Evolutionary conservation across 2,888 invertebrate species (phyloP), one percentile per base, ranked within the genome.

Genomic region (Cecidostiba fungosa): DNA sequence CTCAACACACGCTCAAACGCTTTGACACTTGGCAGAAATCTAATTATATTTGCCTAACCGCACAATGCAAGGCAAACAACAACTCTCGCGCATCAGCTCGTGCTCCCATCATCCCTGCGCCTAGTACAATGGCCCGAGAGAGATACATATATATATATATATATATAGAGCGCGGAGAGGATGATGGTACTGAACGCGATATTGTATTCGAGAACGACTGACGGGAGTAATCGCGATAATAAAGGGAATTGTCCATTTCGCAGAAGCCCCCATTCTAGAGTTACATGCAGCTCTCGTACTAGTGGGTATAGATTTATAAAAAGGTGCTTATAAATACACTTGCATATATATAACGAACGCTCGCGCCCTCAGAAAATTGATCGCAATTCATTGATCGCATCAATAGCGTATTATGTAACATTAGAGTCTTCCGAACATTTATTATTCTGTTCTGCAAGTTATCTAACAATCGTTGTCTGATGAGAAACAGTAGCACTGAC

Each of bases 251-350:
- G 84, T 79, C 12, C 78, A 84, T 81, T 86, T 86, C 86, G 82
- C 84, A 82, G 87, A 87, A 85, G 87, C 87, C 87, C 85, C 77
- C 59, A 85, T 87, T 87, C 80, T 87, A 77, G 29, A 43, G 23
- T 87, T 87, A 85, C 87, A 87, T n/a, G 26, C 32, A 47, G 73
- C 19, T 54, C 66, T 69, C 70, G 36, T 73, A 73, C 47, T 50
- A 14, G 47, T 82, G 66, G 26, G 70, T 43, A 70, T 80, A 66
- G 8, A 36, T 79, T 74, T 50, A 50, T 39, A 47, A 47, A 32
- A 26, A 29, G 10, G 16, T 59, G 43, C 36, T 2, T 8, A 16
- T 16, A 50, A 0, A n/a, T n/a, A n/a, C 8, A 59, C 54, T 19
- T 54, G 16, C 54, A n/a, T 3, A 3, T 36, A 14, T 32, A 36